Evolutionary conservation across 1,140 invertebrate genomes (phyloP).

Genomic region (Forficula auricularia): DNA sequence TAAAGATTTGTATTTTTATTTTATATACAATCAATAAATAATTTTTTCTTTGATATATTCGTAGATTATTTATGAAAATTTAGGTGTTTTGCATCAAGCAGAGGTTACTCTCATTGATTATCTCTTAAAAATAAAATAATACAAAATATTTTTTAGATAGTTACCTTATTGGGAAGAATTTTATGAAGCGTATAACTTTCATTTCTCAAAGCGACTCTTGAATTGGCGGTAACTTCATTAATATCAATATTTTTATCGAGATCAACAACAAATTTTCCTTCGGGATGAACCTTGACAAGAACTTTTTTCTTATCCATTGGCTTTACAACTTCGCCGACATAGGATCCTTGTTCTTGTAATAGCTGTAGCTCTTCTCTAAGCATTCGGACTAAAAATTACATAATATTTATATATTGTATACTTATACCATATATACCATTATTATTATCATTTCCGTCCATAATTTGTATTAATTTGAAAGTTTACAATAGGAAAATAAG

Average conservation of each 20-base stretch:
- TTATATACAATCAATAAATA: no score
- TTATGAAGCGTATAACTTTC: conserved; percentile 98
- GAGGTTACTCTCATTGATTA: no score
- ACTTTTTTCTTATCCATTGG: conserved; percentile 99
- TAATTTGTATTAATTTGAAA: no score
- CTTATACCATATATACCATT: no score
- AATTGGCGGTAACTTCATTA: conserved; percentile 93
- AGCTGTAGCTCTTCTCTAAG: conserved; percentile 92
- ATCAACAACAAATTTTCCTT: conserved; percentile 99
- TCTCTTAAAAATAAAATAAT: conserved; percentile 3
- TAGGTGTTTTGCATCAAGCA: no score
- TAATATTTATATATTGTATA: no score
- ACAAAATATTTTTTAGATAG: no score
- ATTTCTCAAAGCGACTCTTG: conserved; percentile 90
- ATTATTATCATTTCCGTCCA: no score
- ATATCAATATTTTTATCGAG: conserved; percentile 99
- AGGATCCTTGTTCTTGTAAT: conserved; percentile 97
- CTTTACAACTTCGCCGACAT: conserved; percentile 98
- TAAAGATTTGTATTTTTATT: no score
- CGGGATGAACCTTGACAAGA: conserved; percentile 97
- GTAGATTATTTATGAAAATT: no score
- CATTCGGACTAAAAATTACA: conserved; percentile 64
- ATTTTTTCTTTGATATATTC: no score
- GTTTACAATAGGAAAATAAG: no score
- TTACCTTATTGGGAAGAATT: conserved; percentile 91